Evolutionary conservation across 2,113 vertebrate genomes (phyloP), one percentile per base, ranked within the genome.

Genomic region (Tachycineta bicolor): DNA sequence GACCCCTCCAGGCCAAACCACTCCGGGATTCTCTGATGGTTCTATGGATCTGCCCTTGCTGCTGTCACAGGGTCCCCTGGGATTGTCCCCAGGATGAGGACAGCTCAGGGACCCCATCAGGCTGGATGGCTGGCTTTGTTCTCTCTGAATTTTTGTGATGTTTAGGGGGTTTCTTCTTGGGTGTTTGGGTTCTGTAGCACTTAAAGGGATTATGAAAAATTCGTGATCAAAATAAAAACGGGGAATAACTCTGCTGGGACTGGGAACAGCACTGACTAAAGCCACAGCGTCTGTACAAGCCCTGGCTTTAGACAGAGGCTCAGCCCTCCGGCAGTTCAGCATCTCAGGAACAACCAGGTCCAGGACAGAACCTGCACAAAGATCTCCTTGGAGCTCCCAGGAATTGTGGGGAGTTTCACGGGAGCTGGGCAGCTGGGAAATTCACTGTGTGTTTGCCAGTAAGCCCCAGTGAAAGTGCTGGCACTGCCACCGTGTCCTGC

Each of bases 391-490:
- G 79, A 94, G 49, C n/a, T 89, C 19, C 14, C 59, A 49, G 49
- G 37, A 86, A 37, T 73, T 53, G 31, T 1, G 5, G 20, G 31
- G 49, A 65, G 29, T 52, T 37, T 5, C 7, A 31, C 3, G 17
- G 56, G 26, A 76, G 53, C 21, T 1, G 1, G 29, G 33, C 5
- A 47, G 21, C 7, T 47, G 31, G 63, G 68, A 74, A 74, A 58
- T 11, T 15, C 37, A 5, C 19, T 17, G 14, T 0, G 1, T 1
- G 3, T 33, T 34, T 33, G 21, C 47, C 85, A 64, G 43, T 6
- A 62, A 90, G 62, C 39, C 46, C 22, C 58, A 44, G 41, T 2
- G 5, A 85, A 76, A 59, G 23, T 31, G n/a, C 62, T 83, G 76
- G 34, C 71, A 71, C 43, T 37, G 63, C 39, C 71, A 50, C 73